A percentile compares a stretch with the other conserved stretches of the same genome.
Conservation (phyloP, 2,113 vertebrate species). For the Chloebia gouldiae region DNA sequence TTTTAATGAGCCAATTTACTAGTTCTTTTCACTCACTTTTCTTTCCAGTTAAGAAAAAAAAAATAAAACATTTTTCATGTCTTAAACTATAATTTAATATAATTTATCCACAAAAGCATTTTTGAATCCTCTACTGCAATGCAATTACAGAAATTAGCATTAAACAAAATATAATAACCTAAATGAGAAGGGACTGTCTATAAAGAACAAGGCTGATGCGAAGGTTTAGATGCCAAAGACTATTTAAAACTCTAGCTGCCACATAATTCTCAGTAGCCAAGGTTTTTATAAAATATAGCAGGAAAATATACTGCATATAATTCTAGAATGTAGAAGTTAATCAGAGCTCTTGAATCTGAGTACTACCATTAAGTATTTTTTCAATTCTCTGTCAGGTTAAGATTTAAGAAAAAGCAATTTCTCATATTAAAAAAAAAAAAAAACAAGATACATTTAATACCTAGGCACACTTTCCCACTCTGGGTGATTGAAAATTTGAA, state of each 20-base stretch:
- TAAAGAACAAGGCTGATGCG: background rate
- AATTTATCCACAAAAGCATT: background rate
- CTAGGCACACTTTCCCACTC: background rate
- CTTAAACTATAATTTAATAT: background rate
- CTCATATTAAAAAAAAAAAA: too few species aligned
- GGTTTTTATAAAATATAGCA: background rate
- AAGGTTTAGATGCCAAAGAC: background rate
- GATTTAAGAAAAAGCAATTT: background rate
- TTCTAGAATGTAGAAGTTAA: background rate
- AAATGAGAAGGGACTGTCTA: background rate
- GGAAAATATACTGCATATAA: background rate
- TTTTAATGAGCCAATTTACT: slow-evolving; percentile 32
- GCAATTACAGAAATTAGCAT: background rate
- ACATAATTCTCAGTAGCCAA: background rate
- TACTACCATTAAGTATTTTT: background rate
- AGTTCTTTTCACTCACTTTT: background rate
- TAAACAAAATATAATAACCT: background rate
- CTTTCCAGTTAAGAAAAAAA: background rate
- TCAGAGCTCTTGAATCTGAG: background rate
- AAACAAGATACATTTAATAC: background rate
- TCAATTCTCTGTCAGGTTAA: background rate
- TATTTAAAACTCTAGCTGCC: background rate
- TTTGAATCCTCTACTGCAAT: background rate
- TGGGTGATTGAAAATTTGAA: background rate
- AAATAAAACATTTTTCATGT: background rate